These are phyloP conservation scores for Argopecten irradians DNA, from an alignment of 1,140 invertebrate genomes.

Conservation along the genomic window DNA sequence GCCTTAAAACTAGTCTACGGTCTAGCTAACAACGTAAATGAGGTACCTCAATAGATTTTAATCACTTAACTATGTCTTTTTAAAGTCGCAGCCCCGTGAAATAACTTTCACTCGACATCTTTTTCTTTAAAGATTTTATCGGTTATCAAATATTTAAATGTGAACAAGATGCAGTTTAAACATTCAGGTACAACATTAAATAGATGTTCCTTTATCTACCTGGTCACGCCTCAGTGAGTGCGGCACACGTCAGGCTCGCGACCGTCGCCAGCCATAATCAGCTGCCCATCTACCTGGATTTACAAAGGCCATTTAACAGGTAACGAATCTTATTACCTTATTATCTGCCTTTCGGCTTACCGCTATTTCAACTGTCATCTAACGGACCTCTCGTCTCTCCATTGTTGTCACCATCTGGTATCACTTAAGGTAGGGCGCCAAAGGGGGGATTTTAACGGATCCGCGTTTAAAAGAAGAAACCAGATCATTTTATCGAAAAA, in stretches of 20 bases:
- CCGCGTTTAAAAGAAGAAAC: not conserved
- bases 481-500: not conserved
- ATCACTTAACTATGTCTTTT: not conserved
- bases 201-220: slow-evolving; percentile 9
- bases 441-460: not conserved
- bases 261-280: not conserved
- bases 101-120: not conserved
- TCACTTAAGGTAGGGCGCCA: not conserved
- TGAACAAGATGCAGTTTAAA: not conserved
- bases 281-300: not conserved
- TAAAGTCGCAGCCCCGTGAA: not conserved
- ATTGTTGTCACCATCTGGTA: slow-evolving; percentile 9
- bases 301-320: slow-evolving; percentile 21
- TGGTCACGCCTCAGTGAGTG: not conserved
- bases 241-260: slow-evolving; percentile 18
- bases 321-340: slow-evolving; percentile 9
- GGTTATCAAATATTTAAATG: slow-evolving; percentile 11
- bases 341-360: slow-evolving; percentile 15
- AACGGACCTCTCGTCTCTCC: not conserved
- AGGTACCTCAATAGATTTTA: not conserved
- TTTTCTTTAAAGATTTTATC: slow-evolving; percentile 1
- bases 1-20: not conserved
- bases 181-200: not conserved
- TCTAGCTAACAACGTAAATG: not conserved
- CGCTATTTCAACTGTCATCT: slow-evolving; percentile 9